Evolutionary conservation across 2,113 vertebrate species (phyloP).

Genomic region (Glaucidium brasilianum): DNA sequence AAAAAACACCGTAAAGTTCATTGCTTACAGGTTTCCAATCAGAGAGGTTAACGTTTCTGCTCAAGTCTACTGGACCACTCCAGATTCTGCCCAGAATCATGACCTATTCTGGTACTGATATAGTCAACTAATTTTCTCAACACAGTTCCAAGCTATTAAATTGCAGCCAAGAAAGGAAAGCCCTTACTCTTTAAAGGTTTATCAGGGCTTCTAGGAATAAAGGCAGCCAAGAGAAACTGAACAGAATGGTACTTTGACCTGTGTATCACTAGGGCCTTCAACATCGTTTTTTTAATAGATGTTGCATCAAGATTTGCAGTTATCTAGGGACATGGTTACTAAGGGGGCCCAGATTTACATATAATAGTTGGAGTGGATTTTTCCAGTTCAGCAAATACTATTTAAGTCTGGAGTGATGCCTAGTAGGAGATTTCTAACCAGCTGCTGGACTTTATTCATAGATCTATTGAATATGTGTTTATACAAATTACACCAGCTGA

Average conservation of each 20-base stretch:
- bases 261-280: neutral
- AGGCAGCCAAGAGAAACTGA: neutral
- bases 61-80: neutral
- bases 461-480: constrained; percentile 3
- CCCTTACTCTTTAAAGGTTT: neutral
- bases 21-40: constrained; percentile 6
- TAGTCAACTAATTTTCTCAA: neutral
- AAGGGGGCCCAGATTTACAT: neutral
- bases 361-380: neutral
- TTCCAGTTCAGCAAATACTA: constrained; percentile 31
- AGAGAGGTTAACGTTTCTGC: neutral
- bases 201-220: neutral
- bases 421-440: constrained; percentile 6
- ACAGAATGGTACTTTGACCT: neutral
- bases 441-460: constrained; percentile 27
- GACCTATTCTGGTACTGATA: neutral
- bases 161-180: neutral
- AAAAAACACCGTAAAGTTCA: neutral
- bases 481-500: constrained; percentile 10
- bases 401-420: constrained; percentile 6
- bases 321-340: neutral
- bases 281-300: neutral
- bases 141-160: neutral
- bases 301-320: neutral
- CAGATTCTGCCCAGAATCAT: neutral